A percentile compares a stretch with the other conserved stretches of the same genome.
These are phyloP conservation scores for Acridotheres tristis DNA, from an alignment of 2,797 vertebrate genomes.

Conservation along the genomic window DNA sequence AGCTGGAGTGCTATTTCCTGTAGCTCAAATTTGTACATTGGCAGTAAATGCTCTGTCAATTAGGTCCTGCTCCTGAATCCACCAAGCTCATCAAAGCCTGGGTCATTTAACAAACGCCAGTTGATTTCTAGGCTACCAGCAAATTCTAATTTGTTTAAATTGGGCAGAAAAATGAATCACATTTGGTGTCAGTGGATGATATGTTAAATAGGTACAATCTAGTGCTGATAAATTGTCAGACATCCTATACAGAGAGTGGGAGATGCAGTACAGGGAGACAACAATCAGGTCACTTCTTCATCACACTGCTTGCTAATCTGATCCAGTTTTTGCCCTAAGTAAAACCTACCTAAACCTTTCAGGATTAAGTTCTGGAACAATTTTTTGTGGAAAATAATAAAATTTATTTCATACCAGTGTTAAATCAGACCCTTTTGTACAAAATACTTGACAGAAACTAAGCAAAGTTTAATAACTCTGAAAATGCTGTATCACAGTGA, in stretches of 20 bases:
- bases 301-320: neutral
- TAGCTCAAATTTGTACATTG: neutral
- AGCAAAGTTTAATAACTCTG: neutral
- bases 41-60: neutral
- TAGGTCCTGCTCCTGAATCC: neutral
- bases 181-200: neutral
- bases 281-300: neutral
- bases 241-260: neutral
- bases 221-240: neutral
- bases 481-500: neutral
- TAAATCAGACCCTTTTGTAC: neutral
- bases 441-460: neutral
- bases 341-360: neutral
- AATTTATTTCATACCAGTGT: neutral
- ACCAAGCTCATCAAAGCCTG: neutral
- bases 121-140: neutral
- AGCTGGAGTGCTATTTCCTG: neutral
- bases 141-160: neutral
- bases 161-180: neutral
- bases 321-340: neutral
- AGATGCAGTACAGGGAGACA: neutral
- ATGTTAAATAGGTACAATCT: constrained; percentile 26
- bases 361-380: neutral
- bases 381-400: neutral
- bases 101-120: neutral